These are phyloP conservation scores for Archivesica marissinica DNA, from an alignment of 1,140 invertebrate species.

Conservation along the genomic window DNA sequence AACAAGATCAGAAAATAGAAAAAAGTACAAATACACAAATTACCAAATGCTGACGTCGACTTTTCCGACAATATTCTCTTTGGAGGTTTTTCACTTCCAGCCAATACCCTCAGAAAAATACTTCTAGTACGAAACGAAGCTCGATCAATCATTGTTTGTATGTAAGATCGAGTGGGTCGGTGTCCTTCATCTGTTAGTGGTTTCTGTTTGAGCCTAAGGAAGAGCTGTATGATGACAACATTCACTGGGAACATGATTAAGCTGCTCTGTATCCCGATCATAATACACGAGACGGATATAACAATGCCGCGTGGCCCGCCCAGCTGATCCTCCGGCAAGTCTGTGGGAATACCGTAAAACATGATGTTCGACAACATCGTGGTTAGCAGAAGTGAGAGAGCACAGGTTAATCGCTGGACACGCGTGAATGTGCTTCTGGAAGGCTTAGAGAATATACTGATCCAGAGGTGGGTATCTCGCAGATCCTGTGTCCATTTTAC, in stretches of 20 bases:
- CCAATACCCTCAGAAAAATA: no score
- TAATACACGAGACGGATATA: conserved; percentile 65
- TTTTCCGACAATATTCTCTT: no score
- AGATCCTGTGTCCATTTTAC: conserved; percentile 75
- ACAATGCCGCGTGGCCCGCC: conserved; percentile 28
- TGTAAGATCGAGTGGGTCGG: background rate
- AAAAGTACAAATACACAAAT: no score
- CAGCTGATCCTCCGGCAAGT: conserved; percentile 68
- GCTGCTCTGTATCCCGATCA: conserved; percentile 74
- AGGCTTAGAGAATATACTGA: conserved; percentile 77
- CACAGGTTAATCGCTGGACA: conserved; percentile 77
- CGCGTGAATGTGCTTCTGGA: conserved; percentile 76
- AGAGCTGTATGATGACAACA: conserved; percentile 73
- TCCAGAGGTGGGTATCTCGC: conserved; percentile 75
- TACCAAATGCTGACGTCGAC: no score
- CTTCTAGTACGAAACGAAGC: no score
- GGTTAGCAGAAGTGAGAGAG: conserved; percentile 74
- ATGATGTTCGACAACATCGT: conserved; percentile 79
- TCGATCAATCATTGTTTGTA: background rate
- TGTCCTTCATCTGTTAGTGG: background rate
- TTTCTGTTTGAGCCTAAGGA: conserved; percentile 54
- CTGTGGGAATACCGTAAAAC: conserved; percentile 78
- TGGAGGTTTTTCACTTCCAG: no score
- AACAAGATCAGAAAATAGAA: no score
- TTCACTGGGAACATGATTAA: conserved; percentile 77